phyloP scores from a whole-genome alignment of 2,797 vertebrate genomes.

The Lemur catta region DNA sequence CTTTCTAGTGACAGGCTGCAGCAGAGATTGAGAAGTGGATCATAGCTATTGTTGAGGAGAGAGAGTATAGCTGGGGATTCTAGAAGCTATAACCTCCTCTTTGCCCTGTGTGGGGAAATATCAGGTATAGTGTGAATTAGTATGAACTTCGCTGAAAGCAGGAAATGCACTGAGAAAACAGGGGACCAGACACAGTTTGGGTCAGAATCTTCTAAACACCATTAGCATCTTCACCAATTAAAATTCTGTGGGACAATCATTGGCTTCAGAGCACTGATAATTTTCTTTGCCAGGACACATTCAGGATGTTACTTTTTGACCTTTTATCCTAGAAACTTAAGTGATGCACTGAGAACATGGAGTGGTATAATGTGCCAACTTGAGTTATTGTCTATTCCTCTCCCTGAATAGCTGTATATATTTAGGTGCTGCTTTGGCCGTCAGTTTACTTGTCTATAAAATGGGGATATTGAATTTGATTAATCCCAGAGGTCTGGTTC shows the following conservation, averaged over 20 bases:
- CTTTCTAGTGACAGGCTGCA: slow-evolving; percentile 52
- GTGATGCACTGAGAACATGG: neutral
- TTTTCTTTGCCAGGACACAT: neutral
- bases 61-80: neutral
- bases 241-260: neutral
- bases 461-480: neutral
- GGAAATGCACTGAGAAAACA: neutral
- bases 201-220: neutral
- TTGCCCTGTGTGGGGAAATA: neutral
- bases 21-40: slow-evolving; percentile 12
- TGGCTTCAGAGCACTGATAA: neutral
- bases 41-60: neutral
- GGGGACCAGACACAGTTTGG: neutral
- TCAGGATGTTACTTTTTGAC: neutral
- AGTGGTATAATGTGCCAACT: neutral
- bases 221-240: neutral
- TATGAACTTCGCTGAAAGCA: neutral
- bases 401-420: neutral
- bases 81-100: neutral
- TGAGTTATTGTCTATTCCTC: neutral
- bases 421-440: neutral
- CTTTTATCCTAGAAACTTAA: neutral
- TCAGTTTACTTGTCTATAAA: neutral
- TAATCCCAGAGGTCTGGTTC: neutral
- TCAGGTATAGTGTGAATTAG: neutral